Evolutionary conservation across 2,113 vertebrate genomes (phyloP).

Genomic region (Oreochromis tanganicae): DNA sequence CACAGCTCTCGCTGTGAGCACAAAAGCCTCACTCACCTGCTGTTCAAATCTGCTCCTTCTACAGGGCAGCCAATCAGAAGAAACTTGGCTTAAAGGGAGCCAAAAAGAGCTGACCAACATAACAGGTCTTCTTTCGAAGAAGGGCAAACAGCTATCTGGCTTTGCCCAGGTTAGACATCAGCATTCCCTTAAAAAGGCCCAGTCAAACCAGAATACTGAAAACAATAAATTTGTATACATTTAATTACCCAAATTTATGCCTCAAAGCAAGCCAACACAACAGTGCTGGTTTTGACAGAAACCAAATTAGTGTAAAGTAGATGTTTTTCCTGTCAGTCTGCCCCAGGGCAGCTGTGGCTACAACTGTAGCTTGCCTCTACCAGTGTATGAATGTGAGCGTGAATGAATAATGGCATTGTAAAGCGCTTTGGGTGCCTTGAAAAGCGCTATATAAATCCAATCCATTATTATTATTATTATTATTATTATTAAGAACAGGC

Average conservation of each 20-base stretch:
- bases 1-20: not conserved
- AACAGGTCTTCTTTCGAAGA: not conserved
- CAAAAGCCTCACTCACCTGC: not conserved
- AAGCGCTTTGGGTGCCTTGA: too few species aligned
- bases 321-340: too few species aligned
- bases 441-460: too few species aligned
- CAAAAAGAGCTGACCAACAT: not conserved
- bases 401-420: too few species aligned
- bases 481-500: too few species aligned
- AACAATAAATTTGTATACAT: not conserved
- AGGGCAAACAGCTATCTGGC: not conserved
- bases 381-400: too few species aligned
- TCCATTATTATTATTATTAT: too few species aligned
- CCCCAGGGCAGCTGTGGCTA: too few species aligned
- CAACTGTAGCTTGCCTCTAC: too few species aligned
- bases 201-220: not conserved
- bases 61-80: not conserved
- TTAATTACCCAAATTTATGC: fast-evolving
- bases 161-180: not conserved
- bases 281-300: not conserved
- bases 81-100: not conserved
- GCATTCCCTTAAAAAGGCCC: not conserved
- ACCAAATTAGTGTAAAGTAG: not conserved
- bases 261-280: not conserved
- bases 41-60: not conserved